A percentile compares a stretch with the other conserved stretches of the same genome.
Evolutionary conservation across 2,113 vertebrate species (phyloP).

Genomic region (Takifugu flavidus): DNA sequence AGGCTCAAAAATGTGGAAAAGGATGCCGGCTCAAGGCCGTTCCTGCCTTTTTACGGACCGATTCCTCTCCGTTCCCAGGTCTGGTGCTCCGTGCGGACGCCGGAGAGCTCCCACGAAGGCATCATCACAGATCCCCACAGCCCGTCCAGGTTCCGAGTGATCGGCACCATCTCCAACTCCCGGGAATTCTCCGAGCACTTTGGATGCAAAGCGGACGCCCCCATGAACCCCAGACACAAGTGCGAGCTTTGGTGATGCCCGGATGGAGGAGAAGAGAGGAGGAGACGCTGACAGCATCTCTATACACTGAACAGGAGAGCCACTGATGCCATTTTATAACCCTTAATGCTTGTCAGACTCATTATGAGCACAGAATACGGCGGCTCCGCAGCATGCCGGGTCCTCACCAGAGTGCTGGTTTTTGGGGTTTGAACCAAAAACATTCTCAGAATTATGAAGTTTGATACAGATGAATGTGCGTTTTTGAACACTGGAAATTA

Average conservation of each 20-base stretch:
- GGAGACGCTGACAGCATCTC: constrained; percentile 16
- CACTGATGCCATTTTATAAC: constrained; percentile 36
- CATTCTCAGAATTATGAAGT: constrained; percentile 22
- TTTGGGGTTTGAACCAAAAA: neutral
- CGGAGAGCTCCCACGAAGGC: constrained; percentile 92
- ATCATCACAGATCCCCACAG: constrained; percentile 95
- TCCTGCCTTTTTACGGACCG: too few relatives aligned
- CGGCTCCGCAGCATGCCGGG: constrained; percentile 28
- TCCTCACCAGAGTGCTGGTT: constrained; percentile 1
- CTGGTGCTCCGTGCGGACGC: constrained; percentile 92
- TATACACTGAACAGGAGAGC: constrained; percentile 15
- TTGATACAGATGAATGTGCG: constrained; percentile 31
- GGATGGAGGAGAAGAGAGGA: neutral
- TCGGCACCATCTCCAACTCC: constrained; percentile 91
- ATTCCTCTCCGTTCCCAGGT: constrained; percentile 72
- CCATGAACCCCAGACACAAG: constrained; percentile 91
- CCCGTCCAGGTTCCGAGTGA: constrained; percentile 90
- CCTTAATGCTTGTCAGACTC: constrained; percentile 38
- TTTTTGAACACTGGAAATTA: constrained; percentile 66
- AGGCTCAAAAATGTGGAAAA: too few relatives aligned
- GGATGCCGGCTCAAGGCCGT: too few relatives aligned
- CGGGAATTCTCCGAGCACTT: constrained; percentile 89
- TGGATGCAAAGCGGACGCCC: constrained; percentile 77
- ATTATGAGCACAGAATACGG: constrained; percentile 20
- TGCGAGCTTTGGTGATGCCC: constrained; percentile 91